phyloP scores from a whole-genome alignment of 2,113 vertebrate species.

The Fulmarus glacialis region DNA sequence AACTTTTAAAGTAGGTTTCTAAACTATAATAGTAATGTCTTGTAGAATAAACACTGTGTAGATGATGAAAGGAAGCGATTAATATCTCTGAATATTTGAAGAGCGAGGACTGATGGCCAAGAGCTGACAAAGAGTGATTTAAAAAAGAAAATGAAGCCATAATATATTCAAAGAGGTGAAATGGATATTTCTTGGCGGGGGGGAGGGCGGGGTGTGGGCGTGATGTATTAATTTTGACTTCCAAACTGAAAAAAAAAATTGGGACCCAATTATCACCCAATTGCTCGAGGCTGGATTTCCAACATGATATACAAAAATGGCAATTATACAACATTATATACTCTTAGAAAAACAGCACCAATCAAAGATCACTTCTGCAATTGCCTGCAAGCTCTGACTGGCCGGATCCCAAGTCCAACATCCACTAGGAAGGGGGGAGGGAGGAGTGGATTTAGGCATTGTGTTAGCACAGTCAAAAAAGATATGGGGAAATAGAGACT shows the following conservation, averaged over 20 bases:
- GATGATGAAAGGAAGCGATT: constrained; percentile 25
- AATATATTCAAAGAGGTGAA: neutral
- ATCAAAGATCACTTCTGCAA: neutral
- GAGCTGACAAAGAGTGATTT: neutral
- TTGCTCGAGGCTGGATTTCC: neutral
- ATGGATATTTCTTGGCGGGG: neutral
- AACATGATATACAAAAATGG: neutral
- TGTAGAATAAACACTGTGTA: neutral
- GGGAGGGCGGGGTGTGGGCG: no score
- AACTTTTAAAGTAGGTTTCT: neutral
- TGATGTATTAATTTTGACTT: neutral
- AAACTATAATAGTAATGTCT: neutral
- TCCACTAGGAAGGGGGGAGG: neutral
- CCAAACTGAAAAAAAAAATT: neutral
- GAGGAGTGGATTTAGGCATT: neutral
- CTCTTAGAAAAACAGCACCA: neutral
- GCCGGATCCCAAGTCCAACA: neutral
- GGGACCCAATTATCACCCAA: neutral
- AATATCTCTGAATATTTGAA: constrained; percentile 15
- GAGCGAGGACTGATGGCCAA: neutral
- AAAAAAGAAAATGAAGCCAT: constrained; percentile 12
- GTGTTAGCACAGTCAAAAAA: neutral
- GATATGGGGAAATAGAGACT: neutral
- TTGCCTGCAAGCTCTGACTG: neutral
- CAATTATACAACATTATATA: neutral